Evolutionary conservation across 2,113 vertebrate species (phyloP).

Genomic region (Nycticebus coucang): DNA sequence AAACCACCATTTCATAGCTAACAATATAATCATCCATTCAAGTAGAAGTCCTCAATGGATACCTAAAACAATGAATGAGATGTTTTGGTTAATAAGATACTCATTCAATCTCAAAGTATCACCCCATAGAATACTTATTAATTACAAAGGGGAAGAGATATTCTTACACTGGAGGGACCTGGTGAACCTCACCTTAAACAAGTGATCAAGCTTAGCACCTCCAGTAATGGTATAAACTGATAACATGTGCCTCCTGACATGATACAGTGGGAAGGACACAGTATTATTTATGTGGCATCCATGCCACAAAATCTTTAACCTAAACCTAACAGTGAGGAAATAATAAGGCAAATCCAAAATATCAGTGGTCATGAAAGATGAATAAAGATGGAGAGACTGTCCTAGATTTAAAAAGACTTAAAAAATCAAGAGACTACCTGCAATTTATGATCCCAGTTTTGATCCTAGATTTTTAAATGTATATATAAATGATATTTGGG

Average conservation of each 20-base stretch:
- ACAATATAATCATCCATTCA: not conserved
- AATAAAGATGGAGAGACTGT: constrained; percentile 7
- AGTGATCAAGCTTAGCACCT: constrained; percentile 9
- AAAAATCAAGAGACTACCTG: not conserved
- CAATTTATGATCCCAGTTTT: not conserved
- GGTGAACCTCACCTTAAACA: not conserved
- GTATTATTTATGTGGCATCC: not conserved
- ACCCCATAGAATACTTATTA: not conserved
- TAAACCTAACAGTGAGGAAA: not conserved
- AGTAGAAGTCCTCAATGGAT: not conserved
- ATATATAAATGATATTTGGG: not conserved
- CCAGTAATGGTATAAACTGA: constrained; percentile 11
- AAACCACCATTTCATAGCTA: constrained; percentile 6
- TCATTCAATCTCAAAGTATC: not conserved
- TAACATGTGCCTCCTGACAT: not conserved
- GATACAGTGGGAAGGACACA: not conserved
- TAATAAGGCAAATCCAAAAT: constrained; percentile 12
- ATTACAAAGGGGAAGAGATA: not conserved
- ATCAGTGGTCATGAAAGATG: not conserved
- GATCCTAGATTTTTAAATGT: not conserved
- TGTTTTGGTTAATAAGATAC: not conserved
- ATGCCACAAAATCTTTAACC: not conserved
- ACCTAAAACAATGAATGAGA: constrained; percentile 1
- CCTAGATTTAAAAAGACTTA: not conserved
- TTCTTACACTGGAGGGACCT: not conserved